phyloP scores from a whole-genome alignment of 2,113 vertebrate genomes.

The Pelvicachromis taeniatus region DNA sequence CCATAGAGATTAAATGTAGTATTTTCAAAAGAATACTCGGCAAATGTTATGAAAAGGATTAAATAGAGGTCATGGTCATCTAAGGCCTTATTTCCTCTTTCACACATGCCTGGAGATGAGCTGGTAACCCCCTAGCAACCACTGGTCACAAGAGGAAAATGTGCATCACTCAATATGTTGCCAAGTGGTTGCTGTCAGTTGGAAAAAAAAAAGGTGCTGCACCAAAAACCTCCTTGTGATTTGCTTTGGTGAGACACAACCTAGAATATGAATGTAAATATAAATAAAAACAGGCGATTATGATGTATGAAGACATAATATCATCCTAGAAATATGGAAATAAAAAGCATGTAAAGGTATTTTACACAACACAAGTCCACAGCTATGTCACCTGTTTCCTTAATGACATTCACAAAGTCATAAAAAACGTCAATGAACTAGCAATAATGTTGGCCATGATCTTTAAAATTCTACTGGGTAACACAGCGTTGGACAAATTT shows the following conservation, averaged over 20 bases:
- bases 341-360: too few species aligned
- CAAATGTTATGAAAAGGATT: neutral
- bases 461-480: neutral
- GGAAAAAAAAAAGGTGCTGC: neutral
- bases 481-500: neutral
- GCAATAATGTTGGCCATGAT: neutral
- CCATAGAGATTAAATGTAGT: too few species aligned
- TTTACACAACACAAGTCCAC: neutral
- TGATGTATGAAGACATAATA: too few species aligned
- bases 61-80: neutral
- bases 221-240: neutral
- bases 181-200: neutral
- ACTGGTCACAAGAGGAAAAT: neutral
- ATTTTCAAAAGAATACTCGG: neutral
- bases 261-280: too few species aligned
- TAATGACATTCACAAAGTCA: neutral
- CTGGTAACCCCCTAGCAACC: neutral
- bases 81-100: neutral
- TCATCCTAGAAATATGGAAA: too few species aligned
- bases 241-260: neutral
- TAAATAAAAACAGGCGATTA: too few species aligned
- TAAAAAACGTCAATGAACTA: neutral
- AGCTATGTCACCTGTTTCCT: neutral
- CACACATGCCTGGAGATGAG: neutral
- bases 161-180: neutral